phyloP scores from a whole-genome alignment of 2,113 vertebrate genomes.

The Aythya baeri region DNA sequence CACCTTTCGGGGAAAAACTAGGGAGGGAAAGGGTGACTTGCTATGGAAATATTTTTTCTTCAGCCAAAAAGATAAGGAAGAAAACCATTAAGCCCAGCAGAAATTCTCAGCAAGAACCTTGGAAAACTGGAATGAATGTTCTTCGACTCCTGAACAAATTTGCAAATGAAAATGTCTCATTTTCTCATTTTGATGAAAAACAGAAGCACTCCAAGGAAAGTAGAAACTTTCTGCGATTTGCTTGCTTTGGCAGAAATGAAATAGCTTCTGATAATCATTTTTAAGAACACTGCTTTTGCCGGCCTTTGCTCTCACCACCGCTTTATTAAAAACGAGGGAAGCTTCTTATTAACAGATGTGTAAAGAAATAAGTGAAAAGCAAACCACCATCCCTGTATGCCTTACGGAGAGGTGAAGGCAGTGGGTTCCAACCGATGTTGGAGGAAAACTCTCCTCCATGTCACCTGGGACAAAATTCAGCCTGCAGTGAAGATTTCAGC shows the following conservation, averaged over 20 bases:
- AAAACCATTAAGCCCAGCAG: neutral
- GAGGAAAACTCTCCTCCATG: neutral
- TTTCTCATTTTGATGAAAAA: slow-evolving; percentile 54
- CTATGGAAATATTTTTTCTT: slow-evolving; percentile 41
- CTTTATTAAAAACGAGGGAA: slow-evolving; percentile 29
- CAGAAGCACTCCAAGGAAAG: slow-evolving; percentile 29
- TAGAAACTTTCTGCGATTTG: slow-evolving; percentile 7
- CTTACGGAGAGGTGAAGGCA: neutral
- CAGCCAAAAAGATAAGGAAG: slow-evolving; percentile 58
- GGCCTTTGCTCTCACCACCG: neutral
- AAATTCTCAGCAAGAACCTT: neutral
- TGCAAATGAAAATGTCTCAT: slow-evolving; percentile 47
- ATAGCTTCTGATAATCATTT: slow-evolving; percentile 5
- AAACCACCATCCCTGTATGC: neutral
- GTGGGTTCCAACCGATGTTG: neutral
- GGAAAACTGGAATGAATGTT: slow-evolving; percentile 32
- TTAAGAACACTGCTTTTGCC: neutral
- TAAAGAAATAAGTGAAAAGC: neutral
- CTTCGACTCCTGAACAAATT: slow-evolving; percentile 10
- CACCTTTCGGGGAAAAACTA: neutral
- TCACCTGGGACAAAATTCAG: neutral
- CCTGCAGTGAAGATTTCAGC: neutral
- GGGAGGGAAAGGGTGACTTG: slow-evolving; percentile 34
- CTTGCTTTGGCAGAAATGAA: slow-evolving; percentile 24
- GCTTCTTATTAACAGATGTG: neutral